Base-by-base conservation (phyloP, 2,797 vertebrate species). In the Orestias chungarensis region DNA sequence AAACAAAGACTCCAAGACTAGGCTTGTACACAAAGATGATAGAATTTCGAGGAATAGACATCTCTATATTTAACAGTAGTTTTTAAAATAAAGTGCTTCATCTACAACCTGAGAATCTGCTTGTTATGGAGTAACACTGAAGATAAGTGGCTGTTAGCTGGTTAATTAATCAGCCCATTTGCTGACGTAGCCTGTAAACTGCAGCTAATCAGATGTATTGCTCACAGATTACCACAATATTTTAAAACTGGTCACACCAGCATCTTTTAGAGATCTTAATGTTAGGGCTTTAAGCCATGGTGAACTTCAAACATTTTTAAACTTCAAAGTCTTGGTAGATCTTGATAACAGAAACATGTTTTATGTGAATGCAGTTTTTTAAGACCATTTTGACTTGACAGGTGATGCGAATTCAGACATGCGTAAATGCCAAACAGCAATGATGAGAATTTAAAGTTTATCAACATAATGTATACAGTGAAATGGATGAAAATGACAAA, bases 151-250 rank as follows among this genome's bases (percentile, higher is more conserved):
- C 3, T 33, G 33, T 57, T 33, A 20, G 55, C 18, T 57, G 55
- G 29, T 57, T 18, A 57, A 57, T 57, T 57, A 57, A 31, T 57
- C 55, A 57, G 55, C 29, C 55, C 20, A 57, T 57, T 31, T 57
- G 55, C 15, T 18, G 9, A 20, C 29, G 55, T 57, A 57, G 55
- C 55, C 6, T 57, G 54, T 17, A 57, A 17, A 31, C 29, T 33
- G 29, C 55, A 33, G 31, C 55, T 35, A 57, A 57, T 33, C 17
- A 18, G 20, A 57, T 33, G 35, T 35, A 9, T 35, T 57, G 18
- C 55, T 57, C 55, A 57, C 55, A 57, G 18, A 57, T 57, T 35
- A 31, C 31, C 31, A 35, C n/a, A 20, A 17, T 57, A 33, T 35
- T 57, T 57, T 18, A 8, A 35, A 35, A 57, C 6, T 31, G 35